phyloP scores from a whole-genome alignment of 2,888 invertebrate genomes.

The Lasioglossum lativentre region DNA sequence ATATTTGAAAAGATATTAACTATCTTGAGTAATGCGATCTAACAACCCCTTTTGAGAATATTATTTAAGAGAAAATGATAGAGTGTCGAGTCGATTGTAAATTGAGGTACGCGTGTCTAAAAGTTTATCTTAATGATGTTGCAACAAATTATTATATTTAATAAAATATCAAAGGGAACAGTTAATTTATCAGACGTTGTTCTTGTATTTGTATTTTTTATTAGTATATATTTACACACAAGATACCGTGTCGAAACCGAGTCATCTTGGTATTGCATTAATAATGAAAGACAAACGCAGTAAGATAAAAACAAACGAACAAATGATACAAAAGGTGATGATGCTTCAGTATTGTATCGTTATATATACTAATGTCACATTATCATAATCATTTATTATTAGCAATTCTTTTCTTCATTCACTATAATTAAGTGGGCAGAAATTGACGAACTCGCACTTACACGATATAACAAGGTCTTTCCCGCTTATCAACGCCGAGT shows the following conservation, averaged over 20 bases:
- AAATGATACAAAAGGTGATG: slow-evolving; percentile 84
- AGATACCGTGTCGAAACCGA: slow-evolving; percentile 78
- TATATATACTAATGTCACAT: slow-evolving; percentile 70
- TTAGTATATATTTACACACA: slow-evolving; percentile 83
- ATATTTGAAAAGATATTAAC: not conserved
- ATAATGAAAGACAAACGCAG: slow-evolving; percentile 84
- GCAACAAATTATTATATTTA: no score
- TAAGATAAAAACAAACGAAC: slow-evolving; percentile 83
- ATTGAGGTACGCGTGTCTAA: not conserved
- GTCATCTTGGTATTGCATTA: slow-evolving; percentile 82
- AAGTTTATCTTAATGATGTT: not conserved
- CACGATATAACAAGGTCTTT: slow-evolving; percentile 67
- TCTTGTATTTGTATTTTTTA: slow-evolving; percentile 86
- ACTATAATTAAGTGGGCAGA: slow-evolving; percentile 79
- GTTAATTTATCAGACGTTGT: slow-evolving; percentile 14
- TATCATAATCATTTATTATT: slow-evolving; percentile 73
- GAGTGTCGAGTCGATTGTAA: not conserved
- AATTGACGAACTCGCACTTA: slow-evolving; percentile 80
- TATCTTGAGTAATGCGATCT: not conserved
- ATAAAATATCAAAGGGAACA: not conserved
- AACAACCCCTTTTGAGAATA: not conserved
- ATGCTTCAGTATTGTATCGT: slow-evolving; percentile 76
- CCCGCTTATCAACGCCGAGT: slow-evolving; percentile 53
- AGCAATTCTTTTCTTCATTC: slow-evolving; percentile 67
- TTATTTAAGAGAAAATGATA: not conserved